Base-by-base conservation (phyloP, 2,888 invertebrate genomes). In the Eupelmus urozonus region DNA sequence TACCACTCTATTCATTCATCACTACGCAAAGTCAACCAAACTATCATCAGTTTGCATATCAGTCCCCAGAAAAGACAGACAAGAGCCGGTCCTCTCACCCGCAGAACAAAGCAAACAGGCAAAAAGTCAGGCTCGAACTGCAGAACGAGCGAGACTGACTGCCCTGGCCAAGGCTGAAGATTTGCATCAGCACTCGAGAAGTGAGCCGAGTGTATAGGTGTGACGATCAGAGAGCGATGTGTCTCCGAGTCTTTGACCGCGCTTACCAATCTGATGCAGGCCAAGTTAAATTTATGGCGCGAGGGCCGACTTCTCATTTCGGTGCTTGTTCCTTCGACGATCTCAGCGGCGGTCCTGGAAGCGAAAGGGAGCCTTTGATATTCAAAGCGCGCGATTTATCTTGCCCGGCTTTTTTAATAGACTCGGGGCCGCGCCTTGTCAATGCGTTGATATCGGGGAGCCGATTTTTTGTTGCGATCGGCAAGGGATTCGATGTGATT, bases 331-430 rank as follows among this genome's bases (percentile, higher is more conserved):
- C 65, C 25, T 42, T 29, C 11, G 2, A 29, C 25, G 53, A 11
- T 53, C 18, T 34, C 13, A 20, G 4, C 18, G 27, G 16, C 23
- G 40, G 18, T 70, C 29, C 29, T n/a, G 13, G 45, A 45, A 45
- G 34, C 3, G 34, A 34, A 9, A 34, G 34, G 11, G 45, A 23
- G 62, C 27, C 70, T 78, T 74, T 74, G 74, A 74, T 74, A 74
- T 65, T 78, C 51, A 78, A 70, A 74, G 16, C 57, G 59, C n/a
- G 27, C 70, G 20, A 74, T 78, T 74, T 65, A 65, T 78, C 74
- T 69, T 57, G 13, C 34, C 29, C 42, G 59, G 40, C 51, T 70
- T 51, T 62, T 74, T 69, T 74, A 65, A 70, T 73, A 53, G 55
- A 29, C n/a, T n/a, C n/a, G n/a, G n/a, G n/a, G n/a, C n/a, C n/a